These are phyloP conservation scores for Xylocopa sonorina DNA, from an alignment of 1,140 invertebrate species.

Conservation along the genomic window DNA sequence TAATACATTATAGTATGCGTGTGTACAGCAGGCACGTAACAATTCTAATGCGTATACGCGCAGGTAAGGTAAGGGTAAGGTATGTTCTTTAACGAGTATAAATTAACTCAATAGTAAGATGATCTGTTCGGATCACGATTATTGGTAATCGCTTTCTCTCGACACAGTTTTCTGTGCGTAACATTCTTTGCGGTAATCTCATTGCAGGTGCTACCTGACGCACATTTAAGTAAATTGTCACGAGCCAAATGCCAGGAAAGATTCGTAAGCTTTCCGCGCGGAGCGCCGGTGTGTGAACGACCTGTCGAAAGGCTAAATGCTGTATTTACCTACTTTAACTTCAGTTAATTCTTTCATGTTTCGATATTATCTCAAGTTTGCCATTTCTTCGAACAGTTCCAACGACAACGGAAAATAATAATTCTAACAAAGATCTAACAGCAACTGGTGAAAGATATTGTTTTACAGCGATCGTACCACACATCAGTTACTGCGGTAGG, in stretches of 20 bases:
- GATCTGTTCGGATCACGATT: conserved; percentile 34
- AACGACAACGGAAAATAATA: conserved; percentile 6
- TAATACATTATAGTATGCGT: no score
- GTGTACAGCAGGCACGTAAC: no score
- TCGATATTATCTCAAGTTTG: conserved; percentile 9
- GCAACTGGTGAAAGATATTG: conserved; percentile 19
- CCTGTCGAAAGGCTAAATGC: conserved; percentile 61
- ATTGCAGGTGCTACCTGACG: conserved; percentile 52
- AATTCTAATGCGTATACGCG: no score
- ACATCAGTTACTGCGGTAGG: conserved; percentile 68
- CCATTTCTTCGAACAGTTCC: neutral
- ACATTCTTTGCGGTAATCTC: conserved; percentile 37
- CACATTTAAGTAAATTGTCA: conserved; percentile 68
- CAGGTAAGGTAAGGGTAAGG: neutral
- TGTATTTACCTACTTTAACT: conserved; percentile 65
- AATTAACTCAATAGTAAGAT: no score
- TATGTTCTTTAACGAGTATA: no score
- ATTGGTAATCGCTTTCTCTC: conserved; percentile 59
- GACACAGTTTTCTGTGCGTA: conserved; percentile 44
- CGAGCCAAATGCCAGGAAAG: conserved; percentile 66
- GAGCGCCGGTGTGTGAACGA: conserved; percentile 62
- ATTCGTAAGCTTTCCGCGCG: conserved; percentile 61
- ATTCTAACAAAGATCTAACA: neutral
- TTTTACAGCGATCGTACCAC: conserved; percentile 43
- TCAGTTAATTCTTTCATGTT: conserved; percentile 57